Evolutionary conservation across 2,888 invertebrate species (phyloP).

Genomic region (Papilio protenor): DNA sequence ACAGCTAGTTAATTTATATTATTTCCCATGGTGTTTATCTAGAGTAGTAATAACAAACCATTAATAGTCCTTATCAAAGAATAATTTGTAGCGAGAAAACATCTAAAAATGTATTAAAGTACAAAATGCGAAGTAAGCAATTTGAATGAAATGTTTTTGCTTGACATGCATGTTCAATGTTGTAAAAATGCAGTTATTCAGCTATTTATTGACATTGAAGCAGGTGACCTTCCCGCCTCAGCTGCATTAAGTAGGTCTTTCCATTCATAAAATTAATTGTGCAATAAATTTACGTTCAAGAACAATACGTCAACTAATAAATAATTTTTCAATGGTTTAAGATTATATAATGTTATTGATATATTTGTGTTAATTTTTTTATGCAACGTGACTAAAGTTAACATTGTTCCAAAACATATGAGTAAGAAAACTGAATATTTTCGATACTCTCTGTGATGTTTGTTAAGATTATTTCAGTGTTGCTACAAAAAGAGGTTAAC

Average conservation of each 20-base stretch:
- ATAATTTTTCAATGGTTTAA: constrained; percentile 15
- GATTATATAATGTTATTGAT: not conserved
- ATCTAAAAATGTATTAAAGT: not conserved
- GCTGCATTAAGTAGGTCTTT: constrained; percentile 42
- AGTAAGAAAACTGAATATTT: no score
- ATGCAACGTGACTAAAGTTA: no score
- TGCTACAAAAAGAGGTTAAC: no score
- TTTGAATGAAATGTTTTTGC: constrained; percentile 1
- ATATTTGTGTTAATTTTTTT: not conserved
- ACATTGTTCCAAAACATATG: no score
- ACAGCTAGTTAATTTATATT: no score
- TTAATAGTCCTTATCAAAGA: no score
- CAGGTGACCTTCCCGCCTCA: constrained; percentile 37
- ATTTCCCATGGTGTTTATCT: not conserved
- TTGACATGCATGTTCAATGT: constrained; percentile 5
- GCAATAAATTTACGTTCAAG: constrained; percentile 37
- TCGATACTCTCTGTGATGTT: no score
- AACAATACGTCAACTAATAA: constrained; percentile 20
- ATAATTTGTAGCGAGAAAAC: no score
- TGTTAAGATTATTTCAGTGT: no score
- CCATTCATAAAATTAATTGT: constrained; percentile 42
- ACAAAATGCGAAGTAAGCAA: not conserved
- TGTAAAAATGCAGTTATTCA: constrained; percentile 29
- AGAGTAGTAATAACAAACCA: no score
- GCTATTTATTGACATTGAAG: constrained; percentile 39